These are phyloP conservation scores for Pithys albifrons DNA, from an alignment of 2,113 vertebrate genomes.

Conservation along the genomic window DNA sequence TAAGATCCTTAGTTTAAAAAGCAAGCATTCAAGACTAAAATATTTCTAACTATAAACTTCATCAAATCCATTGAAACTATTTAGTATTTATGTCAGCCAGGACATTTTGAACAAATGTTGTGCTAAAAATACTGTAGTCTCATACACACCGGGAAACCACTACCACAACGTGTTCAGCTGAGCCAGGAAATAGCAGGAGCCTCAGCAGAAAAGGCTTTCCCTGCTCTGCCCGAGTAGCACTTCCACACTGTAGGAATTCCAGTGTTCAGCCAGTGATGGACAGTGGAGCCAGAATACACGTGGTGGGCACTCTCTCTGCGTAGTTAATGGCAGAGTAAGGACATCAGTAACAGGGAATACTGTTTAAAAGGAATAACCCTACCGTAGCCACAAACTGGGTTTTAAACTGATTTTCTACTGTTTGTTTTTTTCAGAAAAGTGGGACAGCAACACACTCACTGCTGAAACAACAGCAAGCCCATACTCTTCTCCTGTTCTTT, in stretches of 20 bases:
- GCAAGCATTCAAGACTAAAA: not conserved
- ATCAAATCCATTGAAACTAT: not conserved
- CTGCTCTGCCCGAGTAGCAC: slow-evolving; percentile 2
- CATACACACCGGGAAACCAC: not conserved
- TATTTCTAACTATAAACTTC: not conserved
- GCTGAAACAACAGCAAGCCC: not conserved
- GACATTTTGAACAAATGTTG: slow-evolving; percentile 27
- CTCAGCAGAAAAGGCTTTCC: not conserved
- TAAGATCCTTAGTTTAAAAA: not conserved
- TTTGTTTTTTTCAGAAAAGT: not conserved
- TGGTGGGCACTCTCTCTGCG: not conserved
- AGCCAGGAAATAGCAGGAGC: not conserved
- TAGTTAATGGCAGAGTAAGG: not conserved
- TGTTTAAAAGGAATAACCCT: not conserved
- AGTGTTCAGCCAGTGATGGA: not conserved
- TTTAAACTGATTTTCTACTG: not conserved
- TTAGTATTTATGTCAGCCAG: slow-evolving; percentile 15
- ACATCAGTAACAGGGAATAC: not conserved
- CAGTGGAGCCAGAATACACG: not conserved
- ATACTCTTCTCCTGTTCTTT: not conserved
- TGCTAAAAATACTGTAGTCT: slow-evolving; percentile 10
- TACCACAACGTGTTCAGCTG: not conserved
- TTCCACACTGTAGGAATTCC: not conserved
- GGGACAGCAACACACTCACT: not conserved
- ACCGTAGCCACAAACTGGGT: not conserved